Percentiles rank a stretch among this genome's conserved stretches.
phyloP scores from a whole-genome alignment of 37 sponge, comb jelly and placozoan genomes.

The Haliclona indistincta region DNA sequence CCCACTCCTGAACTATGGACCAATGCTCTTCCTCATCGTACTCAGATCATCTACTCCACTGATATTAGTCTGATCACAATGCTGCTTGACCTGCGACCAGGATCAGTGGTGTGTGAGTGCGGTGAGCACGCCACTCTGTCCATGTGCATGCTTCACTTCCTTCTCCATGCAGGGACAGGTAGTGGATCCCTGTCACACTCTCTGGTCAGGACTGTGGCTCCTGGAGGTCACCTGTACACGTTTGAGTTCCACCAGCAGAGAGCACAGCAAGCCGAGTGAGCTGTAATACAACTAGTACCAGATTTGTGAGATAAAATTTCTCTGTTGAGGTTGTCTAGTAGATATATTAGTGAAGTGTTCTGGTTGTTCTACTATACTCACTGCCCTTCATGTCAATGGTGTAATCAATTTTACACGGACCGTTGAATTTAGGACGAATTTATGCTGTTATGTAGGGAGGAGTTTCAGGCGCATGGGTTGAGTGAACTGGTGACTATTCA shows the following conservation, averaged over 20 bases:
- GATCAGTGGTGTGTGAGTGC: constrained; percentile 83
- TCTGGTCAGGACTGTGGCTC: constrained; percentile 86
- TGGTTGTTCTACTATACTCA: neutral
- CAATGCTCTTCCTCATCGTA: constrained; percentile 89
- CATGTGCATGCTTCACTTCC: neutral
- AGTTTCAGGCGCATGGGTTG: constrained; percentile 86
- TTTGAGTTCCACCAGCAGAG: constrained; percentile 94
- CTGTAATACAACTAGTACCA: neutral
- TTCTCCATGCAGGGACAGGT: constrained; percentile 77
- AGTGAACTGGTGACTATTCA: constrained; percentile 74
- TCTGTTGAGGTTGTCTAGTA: too few species aligned
- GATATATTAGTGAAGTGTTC: too few species aligned
- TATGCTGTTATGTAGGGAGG: constrained; percentile 63
- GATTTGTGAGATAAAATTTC: neutral
- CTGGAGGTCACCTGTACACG: constrained; percentile 89
- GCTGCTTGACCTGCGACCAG: constrained; percentile 85
- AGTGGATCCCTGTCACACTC: constrained; percentile 96
- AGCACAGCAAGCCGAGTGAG: constrained; percentile 69
- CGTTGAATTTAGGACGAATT: too few species aligned
- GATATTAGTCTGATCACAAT: constrained; percentile 83
- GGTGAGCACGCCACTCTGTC: constrained; percentile 28
- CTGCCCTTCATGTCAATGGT: too few species aligned
- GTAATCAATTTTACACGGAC: too few species aligned
- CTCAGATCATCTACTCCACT: constrained; percentile 92
- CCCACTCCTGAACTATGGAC: constrained; percentile 99